Conservation (phyloP, 2,888 invertebrate genomes). For the Diplolepis rosae region DNA sequence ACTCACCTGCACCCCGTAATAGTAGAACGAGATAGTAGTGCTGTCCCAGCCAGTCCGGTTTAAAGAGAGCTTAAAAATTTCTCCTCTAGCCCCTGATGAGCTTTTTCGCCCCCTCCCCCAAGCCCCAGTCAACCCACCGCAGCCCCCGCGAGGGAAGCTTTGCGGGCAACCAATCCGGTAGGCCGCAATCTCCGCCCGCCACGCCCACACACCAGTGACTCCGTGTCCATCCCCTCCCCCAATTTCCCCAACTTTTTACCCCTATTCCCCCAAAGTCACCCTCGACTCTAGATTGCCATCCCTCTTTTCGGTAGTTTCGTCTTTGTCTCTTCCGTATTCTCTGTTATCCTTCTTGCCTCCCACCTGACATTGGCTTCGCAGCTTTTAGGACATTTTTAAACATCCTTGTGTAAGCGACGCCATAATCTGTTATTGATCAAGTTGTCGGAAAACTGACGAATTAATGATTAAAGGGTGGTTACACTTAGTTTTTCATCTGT, state of each 20-base stretch:
- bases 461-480: too few relatives aligned
- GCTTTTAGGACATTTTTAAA: constrained; percentile 71
- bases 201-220: constrained; percentile 70
- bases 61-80: constrained; percentile 69
- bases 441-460: constrained; percentile 60
- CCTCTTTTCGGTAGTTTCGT: constrained; percentile 37
- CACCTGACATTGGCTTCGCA: constrained; percentile 62
- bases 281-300: constrained; percentile 5
- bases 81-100: constrained; percentile 60
- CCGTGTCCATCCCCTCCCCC: constrained; percentile 54
- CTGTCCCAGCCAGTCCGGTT: constrained; percentile 55
- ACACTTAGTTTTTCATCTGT: too few relatives aligned
- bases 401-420: constrained; percentile 69
- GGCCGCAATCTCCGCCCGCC: constrained; percentile 66
- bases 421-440: constrained; percentile 72
- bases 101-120: constrained; percentile 54
- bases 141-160: constrained; percentile 60
- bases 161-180: constrained; percentile 67
- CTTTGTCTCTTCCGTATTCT: constrained; percentile 42
- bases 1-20: constrained; percentile 51
- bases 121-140: constrained; percentile 43
- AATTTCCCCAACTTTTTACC: constrained; percentile 52
- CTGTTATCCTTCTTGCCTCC: constrained; percentile 49
- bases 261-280: constrained; percentile 47
- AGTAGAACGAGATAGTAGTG: constrained; percentile 58